Evolutionary conservation across 2,113 vertebrate species (phyloP).

Genomic region (Toxotes chatareus): DNA sequence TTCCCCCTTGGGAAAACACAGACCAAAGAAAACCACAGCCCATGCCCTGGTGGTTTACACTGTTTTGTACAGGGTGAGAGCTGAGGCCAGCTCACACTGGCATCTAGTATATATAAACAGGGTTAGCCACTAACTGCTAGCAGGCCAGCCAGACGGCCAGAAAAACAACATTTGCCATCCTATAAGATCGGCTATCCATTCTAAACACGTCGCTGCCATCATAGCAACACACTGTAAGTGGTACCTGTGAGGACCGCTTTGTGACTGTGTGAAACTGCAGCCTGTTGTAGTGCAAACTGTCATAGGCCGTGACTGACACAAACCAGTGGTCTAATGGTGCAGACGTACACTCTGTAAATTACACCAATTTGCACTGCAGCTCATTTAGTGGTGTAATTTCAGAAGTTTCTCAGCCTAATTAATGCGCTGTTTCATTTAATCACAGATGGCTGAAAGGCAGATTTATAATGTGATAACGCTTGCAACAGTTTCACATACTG

Average conservation of each 20-base stretch:
- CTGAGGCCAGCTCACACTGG: constrained; percentile 75
- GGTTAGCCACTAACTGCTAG: constrained; percentile 82
- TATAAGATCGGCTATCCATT: constrained; percentile 69
- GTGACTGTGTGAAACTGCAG: constrained; percentile 37
- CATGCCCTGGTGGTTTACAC: constrained; percentile 76
- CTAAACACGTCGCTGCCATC: constrained; percentile 71
- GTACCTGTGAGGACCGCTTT: constrained; percentile 64
- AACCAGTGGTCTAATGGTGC: neutral
- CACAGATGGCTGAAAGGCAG: neutral
- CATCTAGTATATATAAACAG: constrained; percentile 80
- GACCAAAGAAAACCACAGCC: constrained; percentile 71
- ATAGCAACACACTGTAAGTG: constrained; percentile 74
- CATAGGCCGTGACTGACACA: constrained; percentile 1
- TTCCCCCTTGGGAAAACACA: constrained; percentile 73
- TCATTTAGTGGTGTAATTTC: neutral
- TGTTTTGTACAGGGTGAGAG: constrained; percentile 79
- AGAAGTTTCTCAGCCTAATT: neutral
- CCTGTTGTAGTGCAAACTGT: constrained; percentile 14
- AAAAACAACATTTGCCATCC: constrained; percentile 72
- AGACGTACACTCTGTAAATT: constrained; percentile 2
- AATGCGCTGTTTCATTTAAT: neutral
- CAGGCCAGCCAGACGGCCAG: constrained; percentile 77
- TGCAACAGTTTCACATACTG: neutral
- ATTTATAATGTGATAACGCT: neutral
- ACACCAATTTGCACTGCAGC: constrained; percentile 13